These are phyloP conservation scores for Palythoa grandiflora DNA, from an alignment of 92 coral and sea anemone genomes.

Conservation along the genomic window DNA sequence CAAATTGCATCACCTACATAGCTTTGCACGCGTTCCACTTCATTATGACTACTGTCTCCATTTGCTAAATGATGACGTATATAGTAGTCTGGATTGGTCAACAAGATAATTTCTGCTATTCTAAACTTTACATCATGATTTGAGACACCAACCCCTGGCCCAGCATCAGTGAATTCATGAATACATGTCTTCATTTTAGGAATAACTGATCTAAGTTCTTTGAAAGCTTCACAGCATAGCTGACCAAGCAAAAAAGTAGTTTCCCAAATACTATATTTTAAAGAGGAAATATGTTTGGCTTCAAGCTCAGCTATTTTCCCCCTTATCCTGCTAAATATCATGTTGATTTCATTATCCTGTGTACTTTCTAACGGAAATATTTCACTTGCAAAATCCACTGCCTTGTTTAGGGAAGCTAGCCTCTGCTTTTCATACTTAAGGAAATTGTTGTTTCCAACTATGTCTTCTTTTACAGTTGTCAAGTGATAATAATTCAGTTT, in stretches of 20 bases:
- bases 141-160: conserved; percentile 9
- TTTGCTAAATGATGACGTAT: conserved; percentile 9
- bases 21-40: conserved; percentile 47
- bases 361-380: conserved; percentile 1
- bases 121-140: conserved; percentile 21
- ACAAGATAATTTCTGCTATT: conserved; percentile 1
- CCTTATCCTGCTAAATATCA: conserved; percentile 3
- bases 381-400: conserved; percentile 1
- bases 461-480: conserved; percentile 4
- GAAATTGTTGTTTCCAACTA: conserved; percentile 3
- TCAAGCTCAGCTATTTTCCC: conserved; percentile 4
- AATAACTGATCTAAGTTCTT: conserved; percentile 2
- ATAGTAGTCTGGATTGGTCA: conserved; percentile 17
- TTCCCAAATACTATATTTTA: conserved; percentile 1
- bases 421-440: conserved; percentile 7
- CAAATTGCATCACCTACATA: conserved; percentile 61
- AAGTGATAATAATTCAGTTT: conserved; percentile 5
- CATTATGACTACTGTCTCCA: conserved; percentile 10
- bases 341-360: conserved; percentile 2
- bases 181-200: neutral
- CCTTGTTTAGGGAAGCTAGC: neutral
- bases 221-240: conserved; percentile 4
- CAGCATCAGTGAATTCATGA: conserved; percentile 8
- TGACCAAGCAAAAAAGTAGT: conserved; percentile 3
- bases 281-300: conserved; percentile 3